Base-by-base conservation (phyloP, 1,140 invertebrate genomes). In the Aporrectodea caliginosa region DNA sequence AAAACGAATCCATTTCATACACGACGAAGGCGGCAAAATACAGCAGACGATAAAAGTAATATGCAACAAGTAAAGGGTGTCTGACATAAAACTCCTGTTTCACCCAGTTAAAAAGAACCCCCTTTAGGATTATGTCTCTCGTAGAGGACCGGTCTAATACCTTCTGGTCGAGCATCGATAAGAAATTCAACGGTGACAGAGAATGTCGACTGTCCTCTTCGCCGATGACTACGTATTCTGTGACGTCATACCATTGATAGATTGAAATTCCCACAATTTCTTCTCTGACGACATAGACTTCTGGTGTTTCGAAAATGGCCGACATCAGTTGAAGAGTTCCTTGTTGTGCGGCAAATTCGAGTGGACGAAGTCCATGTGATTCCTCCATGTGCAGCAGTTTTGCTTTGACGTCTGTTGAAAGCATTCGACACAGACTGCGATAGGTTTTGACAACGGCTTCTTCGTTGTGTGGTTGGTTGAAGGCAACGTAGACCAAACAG, bases 241-340 rank as follows among this genome's bases (percentile, higher is more conserved):
- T 78, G 27, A 78, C 1, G 70, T 78, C 77, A 69, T 71, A 71
- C 69, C 70, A 72, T 33, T 72, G 31, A 32, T 78, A 35, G 1
- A 32, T 22, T 22, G 27, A n/a, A 1, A 34, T 31, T 58, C 77
- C 77, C 27, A 70, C 27, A 2, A n/a, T 78, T 22, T 70, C 77
- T 32, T 33, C 68, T 34, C 70, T 70, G 58, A 22, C 69, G 16
- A 78, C 58, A 34, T 78, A 78, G 0, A 78, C 27, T 12, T 33
- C 30, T 31, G 77, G 69, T 1, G 77, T 78, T 2, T 70, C 22
- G 2, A 78, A 71, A n/a, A 78, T 78, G 77, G 77, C 77, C 68
- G 29, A 32, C 29, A 33, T 29, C 29, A 78, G 69, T 1, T 31
- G 32, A n/a, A 70, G 27, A 2, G 29, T n/a, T 22, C 30, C 29